phyloP scores from a whole-genome alignment of 2,797 vertebrate species.

The Acanthis flammea region DNA sequence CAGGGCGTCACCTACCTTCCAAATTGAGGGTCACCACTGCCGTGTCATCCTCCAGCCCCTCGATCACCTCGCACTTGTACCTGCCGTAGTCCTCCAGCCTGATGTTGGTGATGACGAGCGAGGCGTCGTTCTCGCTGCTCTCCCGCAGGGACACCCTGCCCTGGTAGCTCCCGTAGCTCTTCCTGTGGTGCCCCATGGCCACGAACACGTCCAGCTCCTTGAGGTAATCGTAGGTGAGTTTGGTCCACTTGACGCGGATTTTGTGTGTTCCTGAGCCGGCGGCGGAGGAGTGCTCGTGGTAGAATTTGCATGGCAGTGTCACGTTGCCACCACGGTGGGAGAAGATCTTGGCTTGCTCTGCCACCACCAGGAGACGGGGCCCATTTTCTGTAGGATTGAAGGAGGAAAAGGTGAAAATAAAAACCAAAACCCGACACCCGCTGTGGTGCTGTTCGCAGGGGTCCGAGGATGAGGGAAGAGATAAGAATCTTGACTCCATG shows the following conservation, averaged over 20 bases:
- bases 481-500: too few species aligned
- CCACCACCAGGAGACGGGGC: conserved; percentile 83
- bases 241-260: conserved; percentile 91
- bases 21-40: conserved; percentile 83
- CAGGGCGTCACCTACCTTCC: conserved; percentile 61
- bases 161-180: conserved; percentile 81
- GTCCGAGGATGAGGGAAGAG: too few species aligned
- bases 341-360: conserved; percentile 81
- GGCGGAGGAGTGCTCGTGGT: conserved; percentile 76
- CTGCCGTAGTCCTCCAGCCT: conserved; percentile 84
- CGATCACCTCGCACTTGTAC: conserved; percentile 90
- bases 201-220: conserved; percentile 87
- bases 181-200: conserved; percentile 88
- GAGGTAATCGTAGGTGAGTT: conserved; percentile 83
- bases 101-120: conserved; percentile 82
- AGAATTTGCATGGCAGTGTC: conserved; percentile 87
- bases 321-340: conserved; percentile 82
- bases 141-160: conserved; percentile 79
- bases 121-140: conserved; percentile 81
- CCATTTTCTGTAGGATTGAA: conserved; percentile 81
- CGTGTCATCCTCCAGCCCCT: conserved; percentile 83
- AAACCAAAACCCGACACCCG: too few species aligned
- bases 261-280: conserved; percentile 72
- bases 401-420: background rate
- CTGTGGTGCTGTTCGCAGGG: too few species aligned